Conservation (phyloP, 2,113 vertebrate species). For the Grammomys surdaster region DNA sequence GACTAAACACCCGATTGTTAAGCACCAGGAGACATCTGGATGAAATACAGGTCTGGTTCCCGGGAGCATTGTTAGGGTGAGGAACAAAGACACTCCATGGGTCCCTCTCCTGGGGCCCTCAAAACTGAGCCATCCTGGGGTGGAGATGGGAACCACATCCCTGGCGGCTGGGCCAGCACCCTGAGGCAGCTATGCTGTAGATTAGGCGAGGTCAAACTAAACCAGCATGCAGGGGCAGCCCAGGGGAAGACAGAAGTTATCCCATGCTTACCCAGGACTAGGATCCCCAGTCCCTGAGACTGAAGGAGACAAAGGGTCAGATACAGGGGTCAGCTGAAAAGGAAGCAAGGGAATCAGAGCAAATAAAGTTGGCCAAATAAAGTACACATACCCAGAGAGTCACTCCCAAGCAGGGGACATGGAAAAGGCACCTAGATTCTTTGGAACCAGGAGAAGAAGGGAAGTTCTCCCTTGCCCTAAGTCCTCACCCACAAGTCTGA, state of each 20-base stretch:
- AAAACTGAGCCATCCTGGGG: not conserved
- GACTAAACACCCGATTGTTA: not conserved
- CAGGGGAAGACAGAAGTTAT: not conserved
- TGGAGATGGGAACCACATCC: not conserved
- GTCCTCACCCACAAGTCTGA: not conserved
- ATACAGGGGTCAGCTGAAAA: not conserved
- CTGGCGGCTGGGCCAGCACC: not conserved
- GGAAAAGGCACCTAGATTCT: not conserved
- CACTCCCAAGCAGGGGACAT: not conserved
- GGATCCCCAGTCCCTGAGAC: not conserved
- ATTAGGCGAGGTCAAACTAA: not conserved
- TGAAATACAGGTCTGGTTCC: not conserved
- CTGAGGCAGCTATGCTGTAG: not conserved
- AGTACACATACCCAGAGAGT: not conserved
- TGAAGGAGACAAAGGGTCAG: accelerated
- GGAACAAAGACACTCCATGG: not conserved
- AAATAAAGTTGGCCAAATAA: slow-evolving; percentile 34
- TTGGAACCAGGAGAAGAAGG: not conserved
- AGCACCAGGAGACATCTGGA: not conserved
- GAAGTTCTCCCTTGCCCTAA: not conserved
- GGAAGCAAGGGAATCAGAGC: not conserved
- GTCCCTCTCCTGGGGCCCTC: not conserved
- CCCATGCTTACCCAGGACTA: not conserved
- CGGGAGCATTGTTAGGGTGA: not conserved
- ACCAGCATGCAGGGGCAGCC: not conserved